Conservation (phyloP, 2,113 vertebrate species). For the Austrofundulus limnaeus region DNA sequence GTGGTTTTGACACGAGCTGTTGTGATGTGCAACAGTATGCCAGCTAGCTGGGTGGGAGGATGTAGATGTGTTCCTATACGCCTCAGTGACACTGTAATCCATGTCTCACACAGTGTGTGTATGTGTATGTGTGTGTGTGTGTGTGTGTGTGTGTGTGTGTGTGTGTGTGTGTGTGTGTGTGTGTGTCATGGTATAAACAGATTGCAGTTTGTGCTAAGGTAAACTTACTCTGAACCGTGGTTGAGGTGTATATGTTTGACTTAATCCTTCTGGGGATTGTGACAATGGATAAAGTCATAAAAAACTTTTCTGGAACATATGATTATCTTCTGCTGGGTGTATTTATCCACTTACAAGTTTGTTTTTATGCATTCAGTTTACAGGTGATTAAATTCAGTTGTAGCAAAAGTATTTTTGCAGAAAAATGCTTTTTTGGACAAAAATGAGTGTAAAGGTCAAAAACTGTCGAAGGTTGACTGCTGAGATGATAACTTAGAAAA, state of each 20-base stretch:
- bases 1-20: constrained; percentile 53
- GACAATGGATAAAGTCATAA: not conserved
- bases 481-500: constrained; percentile 14
- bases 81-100: constrained; percentile 52
- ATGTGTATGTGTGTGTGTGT: constrained; percentile 16
- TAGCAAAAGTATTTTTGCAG: not conserved
- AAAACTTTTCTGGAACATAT: not conserved
- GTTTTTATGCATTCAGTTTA: not conserved
- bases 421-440: not conserved
- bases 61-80: constrained; percentile 39
- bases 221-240: constrained; percentile 8
- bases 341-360: not conserved
- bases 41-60: constrained; percentile 56
- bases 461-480: constrained; percentile 1
- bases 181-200: constrained; percentile 38
- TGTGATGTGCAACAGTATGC: constrained; percentile 54
- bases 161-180: constrained; percentile 14
- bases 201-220: constrained; percentile 20
- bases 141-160: constrained; percentile 11
- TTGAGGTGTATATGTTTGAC: not conserved
- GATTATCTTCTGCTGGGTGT: not conserved
- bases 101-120: constrained; percentile 39
- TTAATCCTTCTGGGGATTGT: constrained; percentile 10
- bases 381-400: not conserved
- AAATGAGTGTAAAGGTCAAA: constrained; percentile 16